A percentile compares a stretch with the other conserved stretches of the same genome.
These are phyloP conservation scores for Ammodytes dubius DNA, from an alignment of 2,113 vertebrate genomes.

Conservation along the genomic window DNA sequence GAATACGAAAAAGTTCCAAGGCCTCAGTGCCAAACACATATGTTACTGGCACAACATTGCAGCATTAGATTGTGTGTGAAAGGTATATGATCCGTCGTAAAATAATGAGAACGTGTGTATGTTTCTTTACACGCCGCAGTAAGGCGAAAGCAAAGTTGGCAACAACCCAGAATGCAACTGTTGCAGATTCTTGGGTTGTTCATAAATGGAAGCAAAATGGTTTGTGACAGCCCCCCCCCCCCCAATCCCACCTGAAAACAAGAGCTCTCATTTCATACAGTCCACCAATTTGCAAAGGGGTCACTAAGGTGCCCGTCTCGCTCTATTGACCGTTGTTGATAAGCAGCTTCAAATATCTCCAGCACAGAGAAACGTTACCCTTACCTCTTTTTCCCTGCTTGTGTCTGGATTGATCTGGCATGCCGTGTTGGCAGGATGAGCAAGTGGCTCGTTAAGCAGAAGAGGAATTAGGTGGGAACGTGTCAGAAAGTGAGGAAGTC, in stretches of 20 bases:
- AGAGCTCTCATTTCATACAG: constrained; percentile 46
- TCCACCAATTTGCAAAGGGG: constrained; percentile 45
- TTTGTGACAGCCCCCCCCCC: constrained; percentile 1
- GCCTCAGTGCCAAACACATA: neutral
- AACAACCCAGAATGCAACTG: neutral
- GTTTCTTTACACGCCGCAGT: neutral
- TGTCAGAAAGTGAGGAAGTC: constrained; percentile 65
- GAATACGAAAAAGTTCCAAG: constrained; percentile 19
- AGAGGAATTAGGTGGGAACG: constrained; percentile 70
- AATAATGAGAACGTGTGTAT: neutral
- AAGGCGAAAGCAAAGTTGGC: neutral
- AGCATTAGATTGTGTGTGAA: neutral
- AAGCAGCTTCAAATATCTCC: constrained; percentile 69
- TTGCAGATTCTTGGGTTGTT: constrained; percentile 2
- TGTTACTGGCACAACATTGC: neutral
- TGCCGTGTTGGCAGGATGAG: constrained; percentile 74
- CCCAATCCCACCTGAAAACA: constrained; percentile 12
- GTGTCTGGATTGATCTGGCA: constrained; percentile 72
- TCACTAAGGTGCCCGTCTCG: constrained; percentile 37
- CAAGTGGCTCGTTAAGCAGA: constrained; percentile 80
- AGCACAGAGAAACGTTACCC: constrained; percentile 59
- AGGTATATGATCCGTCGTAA: neutral
- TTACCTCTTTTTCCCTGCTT: constrained; percentile 42
- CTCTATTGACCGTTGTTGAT: constrained; percentile 66
- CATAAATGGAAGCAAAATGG: constrained; percentile 25